These are phyloP conservation scores for Pseudomyrmex flavicornis DNA, from an alignment of 1,140 invertebrate genomes.

Conservation along the genomic window DNA sequence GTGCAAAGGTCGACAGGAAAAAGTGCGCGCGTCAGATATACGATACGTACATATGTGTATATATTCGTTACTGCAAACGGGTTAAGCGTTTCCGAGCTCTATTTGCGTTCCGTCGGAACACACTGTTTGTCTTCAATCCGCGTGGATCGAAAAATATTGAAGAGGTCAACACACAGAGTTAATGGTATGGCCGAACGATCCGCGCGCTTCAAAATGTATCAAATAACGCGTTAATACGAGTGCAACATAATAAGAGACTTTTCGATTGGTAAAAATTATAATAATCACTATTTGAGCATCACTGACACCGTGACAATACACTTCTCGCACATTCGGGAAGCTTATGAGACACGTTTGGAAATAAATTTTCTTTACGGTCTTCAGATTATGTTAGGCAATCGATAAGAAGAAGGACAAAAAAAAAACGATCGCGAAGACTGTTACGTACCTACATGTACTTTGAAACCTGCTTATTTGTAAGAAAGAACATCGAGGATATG, in stretches of 20 bases:
- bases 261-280: constrained; percentile 34
- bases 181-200: constrained; percentile 48
- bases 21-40: constrained; percentile 10
- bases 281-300: background rate
- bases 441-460: constrained; percentile 40
- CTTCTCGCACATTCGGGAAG: background rate
- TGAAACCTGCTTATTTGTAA: constrained; percentile 37
- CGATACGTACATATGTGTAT: constrained; percentile 18
- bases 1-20: background rate
- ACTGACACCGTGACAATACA: background rate
- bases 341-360: background rate
- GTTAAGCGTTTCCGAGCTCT: constrained; percentile 61
- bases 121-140: constrained; percentile 62
- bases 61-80: constrained; percentile 22
- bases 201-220: background rate
- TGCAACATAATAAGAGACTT: background rate
- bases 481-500: constrained; percentile 22
- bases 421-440: background rate
- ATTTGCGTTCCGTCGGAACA: constrained; percentile 61
- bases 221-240: background rate
- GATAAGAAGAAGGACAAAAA: background rate
- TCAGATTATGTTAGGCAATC: background rate
- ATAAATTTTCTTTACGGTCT: background rate
- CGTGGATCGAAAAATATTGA: constrained; percentile 60
- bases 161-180: constrained; percentile 49